Percentiles rank a stretch among this genome's conserved stretches.
These are phyloP conservation scores for Melanotaenia duboulayi DNA, from an alignment of 2,113 vertebrate genomes.

Conservation along the genomic window DNA sequence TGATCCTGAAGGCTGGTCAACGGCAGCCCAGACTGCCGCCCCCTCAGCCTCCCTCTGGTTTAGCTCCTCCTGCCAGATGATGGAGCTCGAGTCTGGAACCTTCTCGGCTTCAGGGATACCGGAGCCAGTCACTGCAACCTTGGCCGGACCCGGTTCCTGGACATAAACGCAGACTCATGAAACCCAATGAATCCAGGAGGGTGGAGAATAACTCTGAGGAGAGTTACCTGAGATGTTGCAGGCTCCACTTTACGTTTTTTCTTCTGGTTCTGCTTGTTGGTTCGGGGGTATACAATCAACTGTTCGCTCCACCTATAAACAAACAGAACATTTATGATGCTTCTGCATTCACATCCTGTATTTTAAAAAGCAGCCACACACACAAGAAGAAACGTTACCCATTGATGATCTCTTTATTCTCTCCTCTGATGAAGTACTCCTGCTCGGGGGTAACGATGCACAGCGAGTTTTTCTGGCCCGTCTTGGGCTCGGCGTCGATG, in stretches of 20 bases:
- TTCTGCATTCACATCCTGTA: not conserved
- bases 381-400: conserved; percentile 69
- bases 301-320: conserved; percentile 83
- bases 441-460: conserved; percentile 86
- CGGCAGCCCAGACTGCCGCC: conserved; percentile 72
- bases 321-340: not conserved
- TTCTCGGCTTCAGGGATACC: conserved; percentile 85
- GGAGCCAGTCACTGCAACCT: conserved; percentile 84
- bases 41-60: conserved; percentile 82
- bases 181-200: not conserved
- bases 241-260: conserved; percentile 88
- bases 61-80: conserved; percentile 87
- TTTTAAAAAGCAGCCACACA: not conserved
- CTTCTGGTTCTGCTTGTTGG: conserved; percentile 88
- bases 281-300: conserved; percentile 83
- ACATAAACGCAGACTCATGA: not conserved
- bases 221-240: conserved; percentile 81
- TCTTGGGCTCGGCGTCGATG: conserved; percentile 85
- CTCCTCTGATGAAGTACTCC: conserved; percentile 86
- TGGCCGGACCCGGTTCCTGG: conserved; percentile 86
- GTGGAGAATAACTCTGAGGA: not conserved
- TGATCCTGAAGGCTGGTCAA: conserved; percentile 76
- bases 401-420: conserved; percentile 87
- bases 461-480: conserved; percentile 86
- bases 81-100: conserved; percentile 84